Evolutionary conservation across 2,888 invertebrate species (phyloP).

Genomic region (Smittia sp.): DNA sequence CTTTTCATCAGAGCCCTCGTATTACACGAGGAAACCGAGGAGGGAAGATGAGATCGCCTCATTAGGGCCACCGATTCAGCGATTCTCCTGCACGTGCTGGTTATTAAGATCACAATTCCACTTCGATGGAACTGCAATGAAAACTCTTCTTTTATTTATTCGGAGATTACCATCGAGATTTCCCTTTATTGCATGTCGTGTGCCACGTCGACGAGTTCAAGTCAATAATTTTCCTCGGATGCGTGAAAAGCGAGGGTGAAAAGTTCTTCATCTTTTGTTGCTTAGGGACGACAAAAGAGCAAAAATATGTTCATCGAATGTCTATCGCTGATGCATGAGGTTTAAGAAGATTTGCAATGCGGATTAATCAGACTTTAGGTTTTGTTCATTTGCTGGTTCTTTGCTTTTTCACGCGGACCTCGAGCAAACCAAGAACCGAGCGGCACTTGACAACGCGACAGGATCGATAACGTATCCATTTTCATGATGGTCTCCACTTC

Average conservation of each 20-base stretch:
- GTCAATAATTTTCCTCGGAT: slow-evolving; percentile 35
- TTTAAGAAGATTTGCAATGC: not conserved
- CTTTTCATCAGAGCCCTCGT: slow-evolving; percentile 14
- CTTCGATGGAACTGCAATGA: not conserved
- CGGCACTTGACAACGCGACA: not conserved
- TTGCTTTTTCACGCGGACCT: not conserved
- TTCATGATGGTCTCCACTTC: slow-evolving; percentile 25
- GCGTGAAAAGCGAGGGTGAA: slow-evolving; percentile 35
- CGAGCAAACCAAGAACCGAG: not conserved
- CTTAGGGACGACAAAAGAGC: not conserved
- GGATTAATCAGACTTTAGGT: not conserved
- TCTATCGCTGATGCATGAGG: not conserved
- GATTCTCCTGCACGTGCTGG: slow-evolving; percentile 27
- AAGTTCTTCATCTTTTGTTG: not conserved
- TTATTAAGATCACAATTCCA: slow-evolving; percentile 31
- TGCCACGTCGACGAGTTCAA: not conserved
- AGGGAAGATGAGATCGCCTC: slow-evolving; percentile 29
- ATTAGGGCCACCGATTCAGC: slow-evolving; percentile 20
- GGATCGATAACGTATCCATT: slow-evolving; percentile 28
- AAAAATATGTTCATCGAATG: slow-evolving; percentile 3
- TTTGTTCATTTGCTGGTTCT: not conserved
- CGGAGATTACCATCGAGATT: slow-evolving; percentile 30
- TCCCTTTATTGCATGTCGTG: not conserved
- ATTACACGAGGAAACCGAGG: not conserved
- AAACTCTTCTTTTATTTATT: slow-evolving; percentile 22